A percentile compares a stretch with the other conserved stretches of the same genome.
Evolutionary conservation across 2,113 vertebrate species (phyloP).

Genomic region (Triplophysa siluroides): DNA sequence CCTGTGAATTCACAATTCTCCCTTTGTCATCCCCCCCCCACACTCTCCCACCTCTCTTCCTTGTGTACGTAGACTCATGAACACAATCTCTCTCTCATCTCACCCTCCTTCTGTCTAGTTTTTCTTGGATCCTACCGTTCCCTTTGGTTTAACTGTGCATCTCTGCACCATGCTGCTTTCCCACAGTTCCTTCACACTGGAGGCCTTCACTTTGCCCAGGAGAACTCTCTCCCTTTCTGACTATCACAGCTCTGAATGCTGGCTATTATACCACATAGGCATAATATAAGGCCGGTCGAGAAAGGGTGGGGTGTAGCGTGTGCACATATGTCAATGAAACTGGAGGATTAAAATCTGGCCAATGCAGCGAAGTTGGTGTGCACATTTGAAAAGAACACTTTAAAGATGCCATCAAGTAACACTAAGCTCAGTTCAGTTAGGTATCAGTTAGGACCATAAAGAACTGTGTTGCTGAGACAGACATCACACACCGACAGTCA

Average conservation of each 20-base stretch:
- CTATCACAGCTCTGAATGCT: constrained; percentile 25
- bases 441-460: constrained; percentile 33
- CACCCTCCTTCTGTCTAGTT: neutral
- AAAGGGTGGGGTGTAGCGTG: constrained; percentile 38
- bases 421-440: constrained; percentile 34
- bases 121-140: constrained; percentile 28
- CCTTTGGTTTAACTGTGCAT: constrained; percentile 21
- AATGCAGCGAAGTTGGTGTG: constrained; percentile 28
- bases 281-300: constrained; percentile 27
- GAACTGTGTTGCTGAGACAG: constrained; percentile 11
- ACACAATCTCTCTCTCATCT: neutral
- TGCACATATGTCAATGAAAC: constrained; percentile 27
- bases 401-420: constrained; percentile 31
- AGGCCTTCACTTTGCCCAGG: constrained; percentile 40
- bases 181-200: constrained; percentile 43
- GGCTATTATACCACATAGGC: constrained; percentile 47
- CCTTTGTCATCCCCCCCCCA: constrained; percentile 17
- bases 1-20: constrained; percentile 33
- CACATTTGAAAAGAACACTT: constrained; percentile 34
- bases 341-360: constrained; percentile 50
- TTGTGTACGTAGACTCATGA: neutral
- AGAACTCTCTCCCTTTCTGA: constrained; percentile 13
- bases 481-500: neutral
- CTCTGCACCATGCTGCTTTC: constrained; percentile 45
- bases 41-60: neutral